These are phyloP conservation scores for Helicorthomorpha holstii DNA, from an alignment of 1,140 invertebrate genomes.

Conservation along the genomic window DNA sequence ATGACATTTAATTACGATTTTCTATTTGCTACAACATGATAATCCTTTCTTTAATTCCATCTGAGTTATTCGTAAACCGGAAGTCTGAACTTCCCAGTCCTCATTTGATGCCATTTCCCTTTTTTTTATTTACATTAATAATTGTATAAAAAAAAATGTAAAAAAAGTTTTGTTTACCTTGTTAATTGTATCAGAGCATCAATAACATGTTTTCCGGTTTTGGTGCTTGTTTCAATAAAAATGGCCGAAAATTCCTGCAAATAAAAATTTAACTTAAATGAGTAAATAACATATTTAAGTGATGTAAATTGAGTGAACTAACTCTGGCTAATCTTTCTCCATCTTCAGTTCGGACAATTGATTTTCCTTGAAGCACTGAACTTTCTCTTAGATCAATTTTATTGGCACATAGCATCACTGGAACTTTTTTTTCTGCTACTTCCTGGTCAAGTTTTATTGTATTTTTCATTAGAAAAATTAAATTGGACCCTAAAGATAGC, in stretches of 20 bases:
- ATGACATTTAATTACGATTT: neutral
- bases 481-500: conserved; percentile 22
- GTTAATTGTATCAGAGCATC: conserved; percentile 29
- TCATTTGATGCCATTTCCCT: conserved; percentile 32
- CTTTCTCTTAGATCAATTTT: conserved; percentile 35
- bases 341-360: conserved; percentile 27
- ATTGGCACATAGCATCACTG: conserved; percentile 37
- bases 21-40: conserved; percentile 4
- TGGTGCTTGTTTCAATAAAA: conserved; percentile 42
- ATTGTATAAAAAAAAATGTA: too few relatives aligned
- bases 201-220: conserved; percentile 31
- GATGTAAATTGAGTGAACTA: conserved; percentile 10
- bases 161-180: too few relatives aligned
- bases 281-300: conserved; percentile 3
- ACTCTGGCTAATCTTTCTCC: conserved; percentile 35
- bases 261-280: too few relatives aligned
- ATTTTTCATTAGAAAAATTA: conserved; percentile 18
- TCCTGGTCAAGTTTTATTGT: too few relatives aligned
- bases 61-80: conserved; percentile 5
- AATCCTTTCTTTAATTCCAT: neutral
- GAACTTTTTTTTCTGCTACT: conserved; percentile 30
- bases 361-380: conserved; percentile 20
- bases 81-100: conserved; percentile 32
- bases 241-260: conserved; percentile 32
- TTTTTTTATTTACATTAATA: conserved; percentile 11